phyloP scores from a whole-genome alignment of 2,888 invertebrate species.

The Zygothrica quintamaculata region DNA sequence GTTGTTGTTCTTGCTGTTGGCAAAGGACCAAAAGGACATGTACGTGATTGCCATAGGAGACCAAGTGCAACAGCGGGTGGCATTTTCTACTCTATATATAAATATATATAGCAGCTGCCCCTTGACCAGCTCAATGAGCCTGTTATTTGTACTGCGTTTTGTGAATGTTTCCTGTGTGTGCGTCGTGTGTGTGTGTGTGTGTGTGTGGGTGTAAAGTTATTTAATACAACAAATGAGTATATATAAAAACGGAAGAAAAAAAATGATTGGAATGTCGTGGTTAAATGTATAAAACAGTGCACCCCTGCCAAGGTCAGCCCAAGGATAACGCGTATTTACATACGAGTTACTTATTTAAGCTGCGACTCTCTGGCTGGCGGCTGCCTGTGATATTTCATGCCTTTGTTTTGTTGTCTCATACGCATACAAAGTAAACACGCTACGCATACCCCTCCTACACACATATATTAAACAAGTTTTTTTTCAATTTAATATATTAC shows the following conservation, averaged over 20 bases:
- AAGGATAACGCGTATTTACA: constrained; percentile 76
- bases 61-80: constrained; percentile 65
- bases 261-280: constrained; percentile 49
- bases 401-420: constrained; percentile 58
- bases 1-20: constrained; percentile 41
- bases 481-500: constrained; percentile 63
- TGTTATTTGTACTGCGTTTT: constrained; percentile 77
- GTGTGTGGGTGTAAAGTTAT: constrained; percentile 68
- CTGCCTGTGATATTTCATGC: constrained; percentile 67
- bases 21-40: constrained; percentile 47
- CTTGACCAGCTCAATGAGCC: constrained; percentile 63
- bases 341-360: constrained; percentile 54
- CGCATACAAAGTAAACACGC: constrained; percentile 28
- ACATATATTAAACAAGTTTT: constrained; percentile 40
- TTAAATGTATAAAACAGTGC: constrained; percentile 8
- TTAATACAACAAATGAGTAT: constrained; percentile 42
- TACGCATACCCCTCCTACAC: constrained; percentile 24
- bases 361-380: constrained; percentile 56
- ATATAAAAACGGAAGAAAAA: constrained; percentile 20
- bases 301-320: constrained; percentile 73
- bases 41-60: constrained; percentile 62
- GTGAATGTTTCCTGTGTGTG: constrained; percentile 46
- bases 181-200: constrained; percentile 4
- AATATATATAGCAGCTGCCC: too few relatives aligned
- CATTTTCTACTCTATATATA: too few relatives aligned